Evolutionary conservation across 2,888 invertebrate species (phyloP).

Genomic region (Ophion slaviceki): DNA sequence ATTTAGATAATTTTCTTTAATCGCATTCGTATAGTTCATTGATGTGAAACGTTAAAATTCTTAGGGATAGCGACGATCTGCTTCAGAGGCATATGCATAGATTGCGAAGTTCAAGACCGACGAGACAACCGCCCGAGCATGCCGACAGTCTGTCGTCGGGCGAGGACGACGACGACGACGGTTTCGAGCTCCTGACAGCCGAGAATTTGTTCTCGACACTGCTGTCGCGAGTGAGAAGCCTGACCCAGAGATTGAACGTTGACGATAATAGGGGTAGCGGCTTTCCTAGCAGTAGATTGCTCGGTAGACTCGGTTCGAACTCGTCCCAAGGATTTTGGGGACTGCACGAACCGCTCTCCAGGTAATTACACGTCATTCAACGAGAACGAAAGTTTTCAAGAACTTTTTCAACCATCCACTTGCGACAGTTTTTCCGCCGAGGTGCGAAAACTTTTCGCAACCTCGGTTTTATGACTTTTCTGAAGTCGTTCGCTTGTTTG

Average conservation of each 20-base stretch:
- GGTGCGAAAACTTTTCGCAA: not conserved
- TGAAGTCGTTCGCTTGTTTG: constrained; percentile 75
- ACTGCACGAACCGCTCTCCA: constrained; percentile 84
- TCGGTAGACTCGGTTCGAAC: constrained; percentile 83
- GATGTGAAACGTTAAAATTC: constrained; percentile 30
- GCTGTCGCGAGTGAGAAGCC: constrained; percentile 92
- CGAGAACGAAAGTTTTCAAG: not conserved
- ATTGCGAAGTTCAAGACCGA: constrained; percentile 88
- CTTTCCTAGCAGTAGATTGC: constrained; percentile 87
- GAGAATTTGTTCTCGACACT: constrained; percentile 95
- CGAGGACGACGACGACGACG: constrained; percentile 94
- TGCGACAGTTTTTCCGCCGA: not conserved
- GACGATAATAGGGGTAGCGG: constrained; percentile 89
- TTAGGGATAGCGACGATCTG: constrained; percentile 80
- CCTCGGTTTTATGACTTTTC: constrained; percentile 22
- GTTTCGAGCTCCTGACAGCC: constrained; percentile 95
- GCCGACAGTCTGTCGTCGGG: constrained; percentile 95
- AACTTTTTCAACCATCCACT: not conserved
- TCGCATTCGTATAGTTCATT: constrained; percentile 22
- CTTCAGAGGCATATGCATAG: constrained; percentile 81
- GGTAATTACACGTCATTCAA: constrained; percentile 78
- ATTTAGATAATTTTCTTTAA: not conserved
- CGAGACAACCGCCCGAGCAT: constrained; percentile 87
- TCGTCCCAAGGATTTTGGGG: constrained; percentile 84
- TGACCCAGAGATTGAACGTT: constrained; percentile 93